A percentile compares a stretch with the other conserved stretches of the same genome.
These are phyloP conservation scores for Myrmophylax atrothorax DNA, from an alignment of 2,113 vertebrate species.

Conservation along the genomic window DNA sequence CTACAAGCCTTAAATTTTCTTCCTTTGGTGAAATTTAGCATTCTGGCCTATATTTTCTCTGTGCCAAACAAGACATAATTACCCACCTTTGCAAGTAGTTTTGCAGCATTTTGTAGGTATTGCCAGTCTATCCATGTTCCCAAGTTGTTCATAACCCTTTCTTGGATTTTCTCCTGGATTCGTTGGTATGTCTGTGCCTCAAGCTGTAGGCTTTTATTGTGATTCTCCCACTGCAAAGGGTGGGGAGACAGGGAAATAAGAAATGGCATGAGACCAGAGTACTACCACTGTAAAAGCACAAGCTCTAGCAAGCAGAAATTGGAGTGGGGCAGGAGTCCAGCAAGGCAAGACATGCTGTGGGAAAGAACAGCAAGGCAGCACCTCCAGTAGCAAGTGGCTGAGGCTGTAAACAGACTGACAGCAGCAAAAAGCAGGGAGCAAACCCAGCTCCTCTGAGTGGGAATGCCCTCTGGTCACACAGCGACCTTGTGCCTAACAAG, in stretches of 20 bases:
- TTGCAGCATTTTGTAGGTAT: conserved; percentile 98
- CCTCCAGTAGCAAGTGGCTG: neutral
- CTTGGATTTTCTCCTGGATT: conserved; percentile 99
- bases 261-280: neutral
- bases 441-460: neutral
- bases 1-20: neutral
- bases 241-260: neutral
- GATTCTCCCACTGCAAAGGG: conserved; percentile 93
- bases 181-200: conserved; percentile 98
- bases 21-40: neutral
- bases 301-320: conserved; percentile 54
- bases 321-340: conserved; percentile 6
- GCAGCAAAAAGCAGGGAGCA: neutral
- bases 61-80: neutral
- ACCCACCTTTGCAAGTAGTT: conserved; percentile 94
- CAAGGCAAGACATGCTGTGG: conserved; percentile 38
- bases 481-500: neutral
- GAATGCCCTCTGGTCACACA: neutral
- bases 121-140: conserved; percentile 99
- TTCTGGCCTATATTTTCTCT: neutral
- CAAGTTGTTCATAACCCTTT: conserved; percentile 99
- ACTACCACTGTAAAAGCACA: neutral
- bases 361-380: conserved; percentile 8
- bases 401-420: neutral
- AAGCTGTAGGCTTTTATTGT: conserved; percentile 97